Conservation (phyloP, 2,113 vertebrate species). For the Chauna torquata region DNA sequence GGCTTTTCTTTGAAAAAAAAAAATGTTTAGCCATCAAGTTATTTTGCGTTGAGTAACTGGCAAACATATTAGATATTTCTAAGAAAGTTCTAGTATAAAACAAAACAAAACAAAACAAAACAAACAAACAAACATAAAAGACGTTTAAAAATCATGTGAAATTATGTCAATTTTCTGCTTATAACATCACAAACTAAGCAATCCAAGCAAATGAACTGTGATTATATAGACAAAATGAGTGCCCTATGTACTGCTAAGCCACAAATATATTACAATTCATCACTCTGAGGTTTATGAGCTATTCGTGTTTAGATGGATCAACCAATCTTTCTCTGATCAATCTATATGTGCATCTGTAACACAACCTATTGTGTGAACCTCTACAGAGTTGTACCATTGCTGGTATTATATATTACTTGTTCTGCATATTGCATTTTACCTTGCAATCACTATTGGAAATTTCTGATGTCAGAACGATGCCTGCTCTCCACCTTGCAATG, state of each 20-base stretch:
- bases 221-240: neutral
- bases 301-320: neutral
- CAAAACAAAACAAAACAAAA: too few relatives aligned
- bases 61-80: neutral
- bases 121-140: too few relatives aligned
- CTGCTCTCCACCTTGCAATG: neutral
- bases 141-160: neutral
- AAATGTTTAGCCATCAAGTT: neutral
- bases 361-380: slow-evolving; percentile 3
- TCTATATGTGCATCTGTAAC: neutral
- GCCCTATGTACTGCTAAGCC: neutral
- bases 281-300: slow-evolving; percentile 3
- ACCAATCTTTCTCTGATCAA: neutral
- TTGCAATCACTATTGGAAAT: neutral
- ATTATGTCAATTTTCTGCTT: neutral
- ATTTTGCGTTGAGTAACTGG: neutral
- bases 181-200: neutral
- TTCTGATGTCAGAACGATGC: neutral
- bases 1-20: neutral
- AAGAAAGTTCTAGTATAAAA: neutral
- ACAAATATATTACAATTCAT: neutral
- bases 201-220: neutral
- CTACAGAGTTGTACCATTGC: neutral
- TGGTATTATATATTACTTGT: neutral
- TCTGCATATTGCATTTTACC: neutral